phyloP scores from a whole-genome alignment of 64 coral and sea anemone species.

The Hydrozoanthus tunicans region DNA sequence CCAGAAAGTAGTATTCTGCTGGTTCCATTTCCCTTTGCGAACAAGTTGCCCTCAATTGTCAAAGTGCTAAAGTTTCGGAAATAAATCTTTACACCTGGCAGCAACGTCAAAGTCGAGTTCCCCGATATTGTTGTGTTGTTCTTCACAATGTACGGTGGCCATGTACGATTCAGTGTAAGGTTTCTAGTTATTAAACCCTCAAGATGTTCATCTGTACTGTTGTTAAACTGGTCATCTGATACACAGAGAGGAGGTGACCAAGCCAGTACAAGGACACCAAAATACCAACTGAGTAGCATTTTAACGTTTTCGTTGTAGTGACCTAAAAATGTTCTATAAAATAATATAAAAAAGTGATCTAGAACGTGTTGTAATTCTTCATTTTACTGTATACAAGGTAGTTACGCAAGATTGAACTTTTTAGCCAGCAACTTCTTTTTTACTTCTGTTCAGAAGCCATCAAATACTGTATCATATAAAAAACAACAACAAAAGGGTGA shows the following conservation, averaged over 20 bases:
- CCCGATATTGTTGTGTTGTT: not conserved
- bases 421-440: too few relatives aligned
- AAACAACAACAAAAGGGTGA: too few relatives aligned
- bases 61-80: not conserved
- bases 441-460: too few relatives aligned
- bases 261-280: not conserved
- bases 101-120: not conserved
- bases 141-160: not conserved
- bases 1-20: not conserved
- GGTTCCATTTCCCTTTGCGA: not conserved
- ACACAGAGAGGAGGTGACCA: not conserved
- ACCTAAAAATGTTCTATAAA: too few relatives aligned
- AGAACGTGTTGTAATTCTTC: too few relatives aligned
- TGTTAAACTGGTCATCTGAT: not conserved
- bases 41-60: conserved; percentile 6
- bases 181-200: not conserved
- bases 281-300: not conserved
- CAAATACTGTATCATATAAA: too few relatives aligned
- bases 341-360: too few relatives aligned
- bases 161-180: not conserved
- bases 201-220: not conserved
- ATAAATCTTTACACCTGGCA: not conserved
- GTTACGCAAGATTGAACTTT: too few relatives aligned
- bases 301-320: too few relatives aligned
- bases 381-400: too few relatives aligned